Evolutionary conservation across 2,888 invertebrate species (phyloP), one percentile per base, ranked within the genome.

Genomic region (Orchesellides sinensis): DNA sequence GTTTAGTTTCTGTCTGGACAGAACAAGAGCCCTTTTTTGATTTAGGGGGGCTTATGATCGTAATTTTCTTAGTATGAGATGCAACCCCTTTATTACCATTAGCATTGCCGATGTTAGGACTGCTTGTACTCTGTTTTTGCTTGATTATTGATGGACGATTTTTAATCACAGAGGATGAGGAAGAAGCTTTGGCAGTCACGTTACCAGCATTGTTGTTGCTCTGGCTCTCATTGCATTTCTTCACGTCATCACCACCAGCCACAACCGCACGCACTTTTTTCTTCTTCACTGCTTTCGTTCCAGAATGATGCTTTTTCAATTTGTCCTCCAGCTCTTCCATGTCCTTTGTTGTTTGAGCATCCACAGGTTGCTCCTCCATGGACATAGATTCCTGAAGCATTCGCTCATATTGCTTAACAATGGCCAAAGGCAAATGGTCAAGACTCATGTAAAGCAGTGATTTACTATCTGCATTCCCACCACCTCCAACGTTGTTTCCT

Each of bases 391-490:
- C 87, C 52, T 85, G 84, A 0, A 88, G 80, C 88, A 88, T 88
- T 32, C 87, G 63, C 72, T 88, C 88, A 59, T 88, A 88, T 35
- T 88, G 88, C 54, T 86, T 85, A 25, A 88, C 87, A 77, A 88
- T 88, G 12, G 86, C 87, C 52, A 87, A 66, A 29, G 88, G 88
- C 70, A 88, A 80, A 69, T 88, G 87, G 63, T 88, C 88, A 14
- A 88, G 63, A 56, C 87, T 86, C 86, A 88, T 88, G 82, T 88
- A 88, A 23, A 88, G 80, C 17, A 88, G 77, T 21, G 87, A 87
- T 80, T 88, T 88, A 66, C 85, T 88, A 56, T 88, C 88, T 12
- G 86, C 84, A 69, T 77, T 49, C 47, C 27, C 47, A 21, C 25
- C 14, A 29, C 35, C n/a, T 47, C 17, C 32, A 79, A 8, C 32